Conservation (phyloP, 2,113 vertebrate species). For the Polyodon spathula region DNA sequence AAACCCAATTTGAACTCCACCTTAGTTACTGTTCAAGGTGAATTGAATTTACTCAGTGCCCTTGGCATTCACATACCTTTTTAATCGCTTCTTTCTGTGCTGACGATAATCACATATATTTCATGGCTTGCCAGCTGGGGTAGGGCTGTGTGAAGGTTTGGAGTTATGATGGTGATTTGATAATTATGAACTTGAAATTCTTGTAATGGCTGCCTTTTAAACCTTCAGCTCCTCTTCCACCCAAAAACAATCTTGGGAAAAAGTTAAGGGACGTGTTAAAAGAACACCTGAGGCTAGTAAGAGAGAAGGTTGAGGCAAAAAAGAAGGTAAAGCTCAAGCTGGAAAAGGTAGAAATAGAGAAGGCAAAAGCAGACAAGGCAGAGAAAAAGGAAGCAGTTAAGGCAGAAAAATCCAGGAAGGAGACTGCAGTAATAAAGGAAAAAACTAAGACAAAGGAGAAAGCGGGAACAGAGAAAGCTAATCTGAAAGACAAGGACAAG, state of each 20-base stretch:
- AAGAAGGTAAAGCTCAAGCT: conserved; percentile 62
- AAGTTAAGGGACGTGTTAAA: conserved; percentile 74
- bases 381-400: conserved; percentile 54
- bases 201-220: conserved; percentile 15
- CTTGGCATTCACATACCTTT: neutral
- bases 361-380: conserved; percentile 48
- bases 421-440: conserved; percentile 45
- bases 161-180: neutral
- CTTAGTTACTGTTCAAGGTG: neutral
- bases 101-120: neutral
- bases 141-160: neutral
- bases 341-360: conserved; percentile 47
- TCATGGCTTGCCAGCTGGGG: conserved; percentile 1
- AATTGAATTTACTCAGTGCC: neutral
- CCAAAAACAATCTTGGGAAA: conserved; percentile 42
- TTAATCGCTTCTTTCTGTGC: too few relatives aligned
- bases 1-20: neutral
- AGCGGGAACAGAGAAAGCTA: conserved; percentile 35
- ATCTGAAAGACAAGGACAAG: conserved; percentile 40
- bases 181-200: neutral
- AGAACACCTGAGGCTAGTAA: conserved; percentile 71
- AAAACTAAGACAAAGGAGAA: conserved; percentile 54
- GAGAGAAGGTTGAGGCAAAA: conserved; percentile 63
- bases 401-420: conserved; percentile 50
- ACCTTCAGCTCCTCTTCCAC: conserved; percentile 34